Evolutionary conservation across 2,797 vertebrate genomes (phyloP), one percentile per base, ranked within the genome.

Genomic region (Sebastes jordani): DNA sequence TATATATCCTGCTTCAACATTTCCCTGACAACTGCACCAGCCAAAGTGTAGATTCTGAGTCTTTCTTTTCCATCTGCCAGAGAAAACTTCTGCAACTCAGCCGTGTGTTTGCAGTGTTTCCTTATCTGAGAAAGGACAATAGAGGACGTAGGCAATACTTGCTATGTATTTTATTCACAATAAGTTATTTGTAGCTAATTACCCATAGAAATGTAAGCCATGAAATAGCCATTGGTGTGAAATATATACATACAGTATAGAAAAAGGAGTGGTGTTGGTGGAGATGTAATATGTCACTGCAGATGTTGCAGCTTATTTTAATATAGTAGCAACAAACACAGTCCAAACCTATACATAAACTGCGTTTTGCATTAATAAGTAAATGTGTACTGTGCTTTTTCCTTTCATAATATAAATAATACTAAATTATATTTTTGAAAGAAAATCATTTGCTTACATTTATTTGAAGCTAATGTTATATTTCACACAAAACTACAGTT

Each of bases 11-110:
- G 52, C 81, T 76, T 74, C 64, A 46, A 4, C 82, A 70, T 80
- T 82, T 83, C 54, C 16, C 38, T 71, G 79, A 38, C 69, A 86
- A 86, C 78, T 80, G 70, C 83, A 84, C 59, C 36, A 80, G 63
- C 32, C 23, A 80, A 87, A 79, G 72, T 84, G 78, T 74, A 83
- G 68, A 81, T 76, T 77, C 18, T 16, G 23, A 62, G 32, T 46
- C 18, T 67, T 32, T 66, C 18, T 54, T 72, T 38, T 56, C 76
- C 74, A 70, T 85, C 74, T 80, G 80, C 86, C 65, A 74, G 56
- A 38, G 38, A 79, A 83, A 85, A 78, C 49, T 66, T 76, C 46
- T 76, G 55, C 56, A 84, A 66, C 74, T 60, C 23, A 72, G 36
- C 71, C 73, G 23, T 36, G 49, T 72, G 63, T 67, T 78, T 52